Evolutionary conservation across 1,140 invertebrate species (phyloP).

Genomic region (Chrysomallon squamiferum): DNA sequence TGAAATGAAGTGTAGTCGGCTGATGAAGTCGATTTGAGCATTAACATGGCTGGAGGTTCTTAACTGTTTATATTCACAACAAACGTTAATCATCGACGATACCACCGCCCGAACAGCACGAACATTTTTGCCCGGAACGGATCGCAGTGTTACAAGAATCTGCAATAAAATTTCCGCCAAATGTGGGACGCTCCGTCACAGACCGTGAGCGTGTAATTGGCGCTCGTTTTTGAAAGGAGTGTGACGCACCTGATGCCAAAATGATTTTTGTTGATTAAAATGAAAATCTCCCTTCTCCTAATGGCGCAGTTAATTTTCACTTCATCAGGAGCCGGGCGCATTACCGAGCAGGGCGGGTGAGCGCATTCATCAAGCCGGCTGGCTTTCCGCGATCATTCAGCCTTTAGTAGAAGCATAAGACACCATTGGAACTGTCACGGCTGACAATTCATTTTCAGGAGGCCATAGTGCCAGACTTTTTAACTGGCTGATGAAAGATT

Average conservation of each 20-base stretch:
- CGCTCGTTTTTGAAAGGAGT: conserved; percentile 8
- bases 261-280: conserved; percentile 21
- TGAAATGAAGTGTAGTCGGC: no score
- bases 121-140: background rate
- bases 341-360: background rate
- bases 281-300: conserved; percentile 4
- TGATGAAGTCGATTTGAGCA: no score
- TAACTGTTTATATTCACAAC: background rate
- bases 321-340: conserved; percentile 14
- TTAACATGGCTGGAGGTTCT: no score
- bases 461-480: conserved; percentile 6
- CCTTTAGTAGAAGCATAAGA: background rate
- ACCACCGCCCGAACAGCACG: background rate
- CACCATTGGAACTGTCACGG: conserved; percentile 1
- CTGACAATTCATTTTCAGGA: conserved; percentile 5
- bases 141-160: background rate
- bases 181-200: conserved; percentile 9
- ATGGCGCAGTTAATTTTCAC: conserved; percentile 20
- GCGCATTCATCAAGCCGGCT: conserved; percentile 3
- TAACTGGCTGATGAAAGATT: conserved; percentile 4
- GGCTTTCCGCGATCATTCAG: no score
- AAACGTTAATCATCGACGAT: conserved; percentile 11
- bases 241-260: conserved; percentile 5
- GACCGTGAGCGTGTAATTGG: conserved; percentile 8
- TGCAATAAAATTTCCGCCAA: conserved; percentile 12